These are phyloP conservation scores for Micromussa lordhowensis DNA, from an alignment of 92 coral and sea anemone species.

Conservation along the genomic window DNA sequence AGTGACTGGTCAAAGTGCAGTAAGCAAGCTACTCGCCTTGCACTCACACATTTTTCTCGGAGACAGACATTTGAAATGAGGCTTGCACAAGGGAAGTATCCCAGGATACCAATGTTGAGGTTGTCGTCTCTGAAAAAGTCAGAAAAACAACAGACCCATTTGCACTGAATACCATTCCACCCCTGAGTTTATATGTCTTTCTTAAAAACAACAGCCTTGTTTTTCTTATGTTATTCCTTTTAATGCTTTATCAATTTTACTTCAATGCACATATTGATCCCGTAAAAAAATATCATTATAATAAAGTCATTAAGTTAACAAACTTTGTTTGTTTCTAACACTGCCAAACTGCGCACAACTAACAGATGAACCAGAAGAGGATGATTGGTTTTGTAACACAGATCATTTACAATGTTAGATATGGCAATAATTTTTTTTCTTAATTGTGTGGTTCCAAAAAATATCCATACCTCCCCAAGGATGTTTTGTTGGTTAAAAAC, in stretches of 20 bases:
- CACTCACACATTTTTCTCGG: background rate
- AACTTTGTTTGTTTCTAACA: background rate
- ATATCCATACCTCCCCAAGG: no score
- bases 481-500: no score
- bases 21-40: background rate
- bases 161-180: slow-evolving; percentile 18
- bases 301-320: background rate
- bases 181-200: slow-evolving; percentile 32
- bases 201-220: no score
- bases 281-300: no score
- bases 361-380: slow-evolving; percentile 17
- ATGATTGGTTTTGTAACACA: slow-evolving; percentile 29
- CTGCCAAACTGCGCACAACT: slow-evolving; percentile 9
- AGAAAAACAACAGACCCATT: slow-evolving; percentile 20
- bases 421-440: no score
- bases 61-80: background rate
- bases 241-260: no score
- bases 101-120: slow-evolving; percentile 16
- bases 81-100: slow-evolving; percentile 5
- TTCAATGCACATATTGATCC: no score
- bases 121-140: slow-evolving; percentile 16
- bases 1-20: slow-evolving; percentile 11
- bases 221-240: no score
- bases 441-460: no score
- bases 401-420: no score